phyloP scores from a whole-genome alignment of 2,888 invertebrate genomes.

The Crocallis elinguaria region DNA sequence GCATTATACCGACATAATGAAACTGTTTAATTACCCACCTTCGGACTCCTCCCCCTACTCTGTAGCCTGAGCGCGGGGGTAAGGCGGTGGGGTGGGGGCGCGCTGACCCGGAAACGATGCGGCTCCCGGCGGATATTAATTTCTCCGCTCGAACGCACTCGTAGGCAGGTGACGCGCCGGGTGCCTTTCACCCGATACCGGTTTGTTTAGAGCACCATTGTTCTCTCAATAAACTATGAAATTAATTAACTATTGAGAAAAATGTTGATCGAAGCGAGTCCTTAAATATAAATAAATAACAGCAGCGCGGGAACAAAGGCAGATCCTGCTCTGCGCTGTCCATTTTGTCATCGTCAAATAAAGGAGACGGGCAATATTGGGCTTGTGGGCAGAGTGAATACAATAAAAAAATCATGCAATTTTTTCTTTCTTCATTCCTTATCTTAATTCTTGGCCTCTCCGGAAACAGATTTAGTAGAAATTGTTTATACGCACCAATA shows the following conservation, averaged over 20 bases:
- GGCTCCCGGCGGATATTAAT: constrained; percentile 69
- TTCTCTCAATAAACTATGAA: constrained; percentile 9
- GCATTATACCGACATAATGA: constrained; percentile 54
- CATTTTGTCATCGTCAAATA: too few relatives aligned
- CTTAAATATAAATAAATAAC: too few relatives aligned
- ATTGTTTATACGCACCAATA: too few relatives aligned
- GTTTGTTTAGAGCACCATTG: constrained; percentile 17
- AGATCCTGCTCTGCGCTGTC: too few relatives aligned
- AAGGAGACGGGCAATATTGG: too few relatives aligned
- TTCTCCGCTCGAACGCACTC: constrained; percentile 65
- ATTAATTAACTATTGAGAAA: neutral
- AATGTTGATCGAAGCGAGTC: neutral
- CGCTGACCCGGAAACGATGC: constrained; percentile 68
- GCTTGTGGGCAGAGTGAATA: too few relatives aligned
- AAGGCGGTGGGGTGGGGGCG: constrained; percentile 30
- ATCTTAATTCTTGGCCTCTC: too few relatives aligned
- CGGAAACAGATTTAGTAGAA: too few relatives aligned
- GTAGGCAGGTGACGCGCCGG: constrained; percentile 43
- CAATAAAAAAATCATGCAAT: too few relatives aligned
- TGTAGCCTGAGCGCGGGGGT: constrained; percentile 1
- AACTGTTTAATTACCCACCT: constrained; percentile 65
- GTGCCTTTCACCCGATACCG: constrained; percentile 10
- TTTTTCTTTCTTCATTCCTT: too few relatives aligned
- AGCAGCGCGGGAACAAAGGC: too few relatives aligned
- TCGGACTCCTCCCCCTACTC: constrained; percentile 32